phyloP scores from a whole-genome alignment of 1,140 invertebrate species.

The Octopus sinensis region DNA sequence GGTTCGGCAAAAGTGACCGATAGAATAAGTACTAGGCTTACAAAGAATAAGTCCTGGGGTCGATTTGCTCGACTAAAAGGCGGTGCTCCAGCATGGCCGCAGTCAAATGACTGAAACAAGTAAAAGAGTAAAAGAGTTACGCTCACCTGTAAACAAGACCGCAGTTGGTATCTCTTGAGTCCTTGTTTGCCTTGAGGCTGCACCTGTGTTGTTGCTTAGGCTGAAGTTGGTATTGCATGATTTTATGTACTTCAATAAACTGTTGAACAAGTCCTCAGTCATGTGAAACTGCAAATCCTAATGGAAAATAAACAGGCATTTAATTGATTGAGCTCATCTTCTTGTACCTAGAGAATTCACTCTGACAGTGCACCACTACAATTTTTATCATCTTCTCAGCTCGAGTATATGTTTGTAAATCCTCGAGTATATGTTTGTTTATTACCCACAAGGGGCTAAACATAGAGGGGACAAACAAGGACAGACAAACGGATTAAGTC shows the following conservation, averaged over 20 bases:
- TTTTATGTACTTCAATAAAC: conserved; percentile 41
- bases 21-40: too few relatives aligned
- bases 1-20: too few relatives aligned
- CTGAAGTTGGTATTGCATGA: conserved; percentile 27
- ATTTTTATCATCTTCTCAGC: too few relatives aligned
- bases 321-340: too few relatives aligned
- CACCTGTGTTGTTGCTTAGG: conserved; percentile 11
- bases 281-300: conserved; percentile 47
- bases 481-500: too few relatives aligned
- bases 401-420: too few relatives aligned
- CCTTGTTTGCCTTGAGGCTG: conserved; percentile 1
- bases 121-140: not conserved
- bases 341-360: too few relatives aligned
- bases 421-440: too few relatives aligned
- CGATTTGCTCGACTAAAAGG: not conserved
- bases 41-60: too few relatives aligned
- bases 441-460: too few relatives aligned
- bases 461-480: too few relatives aligned
- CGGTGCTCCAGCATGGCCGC: not conserved
- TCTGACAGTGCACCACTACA: too few relatives aligned
- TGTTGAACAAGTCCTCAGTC: conserved; percentile 36
- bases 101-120: not conserved
- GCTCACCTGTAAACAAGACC: conserved; percentile 48
- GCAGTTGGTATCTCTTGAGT: conserved; percentile 48
- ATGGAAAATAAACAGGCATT: conserved; percentile 30